phyloP scores from a whole-genome alignment of 2,888 invertebrate genomes.

The Oxytorus armatus region DNA sequence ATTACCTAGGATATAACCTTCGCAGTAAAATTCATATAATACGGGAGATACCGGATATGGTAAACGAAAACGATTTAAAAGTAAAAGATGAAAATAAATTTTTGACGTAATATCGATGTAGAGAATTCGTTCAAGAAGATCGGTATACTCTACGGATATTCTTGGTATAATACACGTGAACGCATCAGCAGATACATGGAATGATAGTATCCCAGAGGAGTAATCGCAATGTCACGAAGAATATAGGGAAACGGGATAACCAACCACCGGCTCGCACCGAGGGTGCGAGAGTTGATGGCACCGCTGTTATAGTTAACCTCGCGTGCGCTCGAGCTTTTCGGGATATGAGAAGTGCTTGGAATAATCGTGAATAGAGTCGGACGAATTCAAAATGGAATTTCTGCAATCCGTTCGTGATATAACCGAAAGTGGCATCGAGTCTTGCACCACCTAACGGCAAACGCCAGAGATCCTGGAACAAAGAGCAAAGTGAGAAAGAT shows the following conservation, averaged over 20 bases:
- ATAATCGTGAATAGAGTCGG: conserved; percentile 65
- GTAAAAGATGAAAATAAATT: not conserved
- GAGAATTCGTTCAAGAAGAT: conserved; percentile 22
- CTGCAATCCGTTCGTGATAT: conserved; percentile 61
- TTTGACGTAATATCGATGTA: conserved; percentile 7
- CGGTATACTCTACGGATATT: conserved; percentile 7
- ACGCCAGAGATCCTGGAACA: conserved; percentile 4
- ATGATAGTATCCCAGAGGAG: not conserved
- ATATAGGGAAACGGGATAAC: not conserved
- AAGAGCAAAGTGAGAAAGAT: conserved; percentile 19
- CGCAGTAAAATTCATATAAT: not conserved
- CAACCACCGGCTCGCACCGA: conserved; percentile 30
- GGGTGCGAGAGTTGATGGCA: conserved; percentile 28
- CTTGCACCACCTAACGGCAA: conserved; percentile 18
- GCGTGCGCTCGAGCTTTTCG: conserved; percentile 35
- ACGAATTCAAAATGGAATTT: conserved; percentile 66
- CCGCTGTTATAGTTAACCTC: conserved; percentile 41
- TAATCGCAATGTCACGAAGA: conserved; percentile 18
- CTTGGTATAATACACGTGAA: conserved; percentile 2
- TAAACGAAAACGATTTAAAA: not conserved
- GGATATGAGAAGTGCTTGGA: conserved; percentile 62
- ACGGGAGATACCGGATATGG: not conserved
- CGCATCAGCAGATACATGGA: conserved; percentile 16
- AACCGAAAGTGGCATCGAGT: conserved; percentile 60
- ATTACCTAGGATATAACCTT: too few species aligned